Conservation (phyloP, 2,797 vertebrate genomes). For the Gymnoscopelus braueri region DNA sequence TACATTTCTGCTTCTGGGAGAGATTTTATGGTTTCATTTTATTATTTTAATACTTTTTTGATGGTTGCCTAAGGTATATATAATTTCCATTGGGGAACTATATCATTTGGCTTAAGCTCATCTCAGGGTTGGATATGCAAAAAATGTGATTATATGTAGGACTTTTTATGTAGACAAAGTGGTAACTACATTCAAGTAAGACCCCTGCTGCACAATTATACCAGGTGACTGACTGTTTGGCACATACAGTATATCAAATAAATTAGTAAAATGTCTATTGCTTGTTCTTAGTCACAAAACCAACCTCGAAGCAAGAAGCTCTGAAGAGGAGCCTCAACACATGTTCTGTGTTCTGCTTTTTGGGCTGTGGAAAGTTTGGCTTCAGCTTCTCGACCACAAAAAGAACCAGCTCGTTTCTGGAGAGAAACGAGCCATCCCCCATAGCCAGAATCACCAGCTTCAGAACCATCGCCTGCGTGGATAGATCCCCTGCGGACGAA, state of each 20-base stretch:
- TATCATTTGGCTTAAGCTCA: not conserved
- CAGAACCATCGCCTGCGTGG: slow-evolving; percentile 98
- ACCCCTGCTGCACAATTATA: too few species aligned
- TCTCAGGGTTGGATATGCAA: not conserved
- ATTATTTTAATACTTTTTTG: not conserved
- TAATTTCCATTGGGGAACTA: not conserved
- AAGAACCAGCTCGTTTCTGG: slow-evolving; percentile 96
- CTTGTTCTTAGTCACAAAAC: slow-evolving; percentile 1
- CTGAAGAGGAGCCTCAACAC: slow-evolving; percentile 99
- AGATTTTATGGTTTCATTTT: not conserved
- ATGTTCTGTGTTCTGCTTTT: slow-evolving; percentile 98
- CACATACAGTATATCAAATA: not conserved
- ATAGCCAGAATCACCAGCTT: slow-evolving; percentile 96
- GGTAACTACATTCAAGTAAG: too few species aligned
- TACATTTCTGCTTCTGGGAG: not conserved
- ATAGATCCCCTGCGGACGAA: slow-evolving; percentile 64
- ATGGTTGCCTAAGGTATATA: not conserved
- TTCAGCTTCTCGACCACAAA: slow-evolving; percentile 99
- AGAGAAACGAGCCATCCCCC: slow-evolving; percentile 97
- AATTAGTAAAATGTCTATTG: not conserved
- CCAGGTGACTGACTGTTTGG: too few species aligned
- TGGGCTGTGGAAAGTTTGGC: slow-evolving; percentile 97
- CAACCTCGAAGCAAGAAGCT: slow-evolving; percentile 98
- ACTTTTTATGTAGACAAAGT: too few species aligned
- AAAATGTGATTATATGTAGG: not conserved